Base-by-base conservation (phyloP, 2,888 invertebrate species). In the Malthinus seriepunctatus region DNA sequence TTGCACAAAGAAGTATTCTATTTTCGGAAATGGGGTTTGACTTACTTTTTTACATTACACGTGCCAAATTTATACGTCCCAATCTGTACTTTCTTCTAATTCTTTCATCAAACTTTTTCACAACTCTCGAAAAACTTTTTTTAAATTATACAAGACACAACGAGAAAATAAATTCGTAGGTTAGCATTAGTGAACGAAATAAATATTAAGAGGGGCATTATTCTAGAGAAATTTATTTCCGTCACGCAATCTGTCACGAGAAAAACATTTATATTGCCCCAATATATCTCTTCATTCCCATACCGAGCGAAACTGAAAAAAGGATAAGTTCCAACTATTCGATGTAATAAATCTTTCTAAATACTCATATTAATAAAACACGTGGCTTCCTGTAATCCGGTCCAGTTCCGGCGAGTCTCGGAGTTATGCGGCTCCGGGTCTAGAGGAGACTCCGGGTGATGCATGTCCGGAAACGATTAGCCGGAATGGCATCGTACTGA, bases 381-480 rank as follows among this genome's bases (percentile, higher is more conserved):
- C 73, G 72, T 71, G 71, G 70, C 71, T 73, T 73, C 71, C 71
- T 64, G 70, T 68, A 69, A 72, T 71, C 71, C 71, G 69, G 67
- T 63, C 65, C 66, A 64, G 61, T 69, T 70, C 70, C 70, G 70
- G 69, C 61, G 63, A 62, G 66, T 63, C 64, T 62, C 52, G 64
- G 55, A 62, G 52, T 61, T 67, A 66, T 67, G 67, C 64, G 68
- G 63, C 67, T 62, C 66, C 66, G 66, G 63, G 62, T 59, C 63
- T 60, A 42, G 39, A 42, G 62, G 66, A 63, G 64, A 54, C 59
- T 63, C 63, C 55, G 63, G 62, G 67, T 72, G 73, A 73, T 74
- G 69, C 71, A 73, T 72, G 69, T 62, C 74, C 75, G 78, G 77
- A 77, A 77, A 66, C 76, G 75, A 77, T 77, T 77, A 76, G 73